Evolutionary conservation across 2,113 vertebrate genomes (phyloP).

Genomic region (Cygnus buccinator): DNA sequence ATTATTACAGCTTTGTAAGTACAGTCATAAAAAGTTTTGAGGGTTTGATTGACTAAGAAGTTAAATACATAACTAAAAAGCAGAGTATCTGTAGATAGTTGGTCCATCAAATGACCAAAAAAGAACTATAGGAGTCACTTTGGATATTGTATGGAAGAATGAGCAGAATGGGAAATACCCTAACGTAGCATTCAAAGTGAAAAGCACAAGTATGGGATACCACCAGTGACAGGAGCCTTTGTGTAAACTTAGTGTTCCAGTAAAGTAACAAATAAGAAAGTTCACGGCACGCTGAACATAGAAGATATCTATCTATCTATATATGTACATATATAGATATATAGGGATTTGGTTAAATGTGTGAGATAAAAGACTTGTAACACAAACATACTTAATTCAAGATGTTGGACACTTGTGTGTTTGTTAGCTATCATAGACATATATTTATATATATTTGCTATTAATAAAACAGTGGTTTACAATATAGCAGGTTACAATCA

Average conservation of each 20-base stretch:
- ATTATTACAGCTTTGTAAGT: neutral
- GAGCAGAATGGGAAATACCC: neutral
- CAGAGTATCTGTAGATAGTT: neutral
- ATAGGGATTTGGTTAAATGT: neutral
- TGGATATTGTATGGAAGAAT: neutral
- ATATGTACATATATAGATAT: neutral
- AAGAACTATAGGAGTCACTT: neutral
- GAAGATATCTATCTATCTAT: neutral
- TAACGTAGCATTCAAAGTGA: neutral
- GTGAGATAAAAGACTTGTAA: neutral
- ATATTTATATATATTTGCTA: neutral
- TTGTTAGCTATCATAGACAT: neutral
- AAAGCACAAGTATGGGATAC: neutral
- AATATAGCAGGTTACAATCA: neutral
- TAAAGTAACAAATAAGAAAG: neutral
- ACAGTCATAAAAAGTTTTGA: neutral
- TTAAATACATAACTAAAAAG: neutral
- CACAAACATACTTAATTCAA: neutral
- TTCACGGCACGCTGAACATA: neutral
- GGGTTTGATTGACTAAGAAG: too few relatives aligned
- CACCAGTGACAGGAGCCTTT: neutral
- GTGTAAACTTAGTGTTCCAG: neutral
- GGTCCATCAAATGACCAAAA: neutral
- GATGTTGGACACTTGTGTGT: neutral
- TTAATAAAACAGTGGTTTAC: neutral